phyloP scores from a whole-genome alignment of 2,888 invertebrate genomes.

The Drosophila hawaiiensis region DNA sequence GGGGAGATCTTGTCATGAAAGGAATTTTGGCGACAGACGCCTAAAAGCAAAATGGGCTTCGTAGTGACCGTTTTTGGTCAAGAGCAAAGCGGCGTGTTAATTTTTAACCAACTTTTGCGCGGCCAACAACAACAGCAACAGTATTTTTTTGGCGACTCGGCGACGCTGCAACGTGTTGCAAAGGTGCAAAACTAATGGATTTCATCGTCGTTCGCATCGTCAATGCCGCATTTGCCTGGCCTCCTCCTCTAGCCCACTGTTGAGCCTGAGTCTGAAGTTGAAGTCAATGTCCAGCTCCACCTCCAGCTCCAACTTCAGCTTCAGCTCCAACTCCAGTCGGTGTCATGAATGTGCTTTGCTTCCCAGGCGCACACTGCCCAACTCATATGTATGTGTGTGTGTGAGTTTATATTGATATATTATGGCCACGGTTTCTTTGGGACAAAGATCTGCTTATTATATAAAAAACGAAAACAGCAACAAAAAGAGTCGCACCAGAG shows the following conservation, averaged over 20 bases:
- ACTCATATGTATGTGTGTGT: conserved; percentile 49
- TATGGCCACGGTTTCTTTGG: conserved; percentile 85
- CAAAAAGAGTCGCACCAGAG: conserved; percentile 64
- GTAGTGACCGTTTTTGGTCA: conserved; percentile 82
- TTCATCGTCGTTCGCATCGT: conserved; percentile 71
- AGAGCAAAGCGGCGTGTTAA: conserved; percentile 83
- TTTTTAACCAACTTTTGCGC: conserved; percentile 78
- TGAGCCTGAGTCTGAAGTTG: conserved; percentile 15
- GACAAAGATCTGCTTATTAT: conserved; percentile 85
- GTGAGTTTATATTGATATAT: conserved; percentile 83
- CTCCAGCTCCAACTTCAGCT: conserved; percentile 39
- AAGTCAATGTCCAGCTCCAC: conserved; percentile 76
- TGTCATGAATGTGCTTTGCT: conserved; percentile 81
- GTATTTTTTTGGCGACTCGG: conserved; percentile 32
- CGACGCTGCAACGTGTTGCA: conserved; percentile 74
- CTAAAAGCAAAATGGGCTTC: conserved; percentile 82
- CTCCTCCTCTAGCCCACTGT: conserved; percentile 11
- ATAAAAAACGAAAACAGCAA: conserved; percentile 71
- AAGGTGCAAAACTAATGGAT: conserved; percentile 83
- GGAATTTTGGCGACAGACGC: conserved; percentile 83
- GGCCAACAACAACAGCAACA: conserved; percentile 62
- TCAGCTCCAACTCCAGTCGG: conserved; percentile 15
- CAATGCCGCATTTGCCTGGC: conserved; percentile 49
- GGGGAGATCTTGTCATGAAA: conserved; percentile 66
- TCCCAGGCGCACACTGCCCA: conserved; percentile 70